Conservation (phyloP, 2,113 vertebrate species). For the Myotis davidii region DNA sequence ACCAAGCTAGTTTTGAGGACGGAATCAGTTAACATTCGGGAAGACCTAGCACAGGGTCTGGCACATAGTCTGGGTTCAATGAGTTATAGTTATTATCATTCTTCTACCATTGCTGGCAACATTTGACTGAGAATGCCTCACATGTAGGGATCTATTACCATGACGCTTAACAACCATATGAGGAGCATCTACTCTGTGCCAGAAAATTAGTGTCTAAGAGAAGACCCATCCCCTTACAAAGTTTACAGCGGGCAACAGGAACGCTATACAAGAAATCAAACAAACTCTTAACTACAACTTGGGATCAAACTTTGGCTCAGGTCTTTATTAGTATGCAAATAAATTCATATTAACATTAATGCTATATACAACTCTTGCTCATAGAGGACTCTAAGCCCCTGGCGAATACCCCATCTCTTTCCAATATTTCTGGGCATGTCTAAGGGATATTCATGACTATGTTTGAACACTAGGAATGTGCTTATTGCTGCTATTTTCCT, state of each 20-base stretch:
- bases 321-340: background rate
- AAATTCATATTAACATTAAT: background rate
- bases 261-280: background rate
- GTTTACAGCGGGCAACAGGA: background rate
- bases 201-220: background rate
- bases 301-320: background rate
- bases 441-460: background rate
- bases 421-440: background rate
- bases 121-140: background rate
- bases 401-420: background rate
- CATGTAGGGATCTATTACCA: background rate
- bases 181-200: background rate
- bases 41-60: background rate
- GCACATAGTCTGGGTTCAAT: background rate
- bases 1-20: background rate
- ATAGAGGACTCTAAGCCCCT: background rate
- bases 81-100: background rate
- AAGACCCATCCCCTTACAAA: background rate
- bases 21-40: background rate
- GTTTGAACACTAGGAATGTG: background rate
- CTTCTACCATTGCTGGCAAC: background rate
- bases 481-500: background rate
- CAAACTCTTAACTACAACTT: background rate
- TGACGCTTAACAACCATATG: background rate
- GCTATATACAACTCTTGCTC: background rate